Evolutionary conservation across 2,113 vertebrate species (phyloP), one percentile per base, ranked within the genome.

Genomic region (Lophotis ruficrista): DNA sequence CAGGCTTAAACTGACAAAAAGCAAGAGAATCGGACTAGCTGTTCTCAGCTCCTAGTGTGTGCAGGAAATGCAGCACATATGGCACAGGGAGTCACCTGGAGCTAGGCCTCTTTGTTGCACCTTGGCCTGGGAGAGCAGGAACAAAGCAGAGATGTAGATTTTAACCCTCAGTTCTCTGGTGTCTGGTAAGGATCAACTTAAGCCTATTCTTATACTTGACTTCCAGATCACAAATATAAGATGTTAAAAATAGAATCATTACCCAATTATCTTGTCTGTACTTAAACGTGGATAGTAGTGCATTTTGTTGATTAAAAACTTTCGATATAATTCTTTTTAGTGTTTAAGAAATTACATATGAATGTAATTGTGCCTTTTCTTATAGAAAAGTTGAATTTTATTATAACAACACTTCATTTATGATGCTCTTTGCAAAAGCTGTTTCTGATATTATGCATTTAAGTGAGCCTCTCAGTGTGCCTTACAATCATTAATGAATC

Each of bases 1-100:
- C 90, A 97, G 93, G 92, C 96, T 97, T 95, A 96, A 97, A 88
- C 90, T 64, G 92, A 93, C 37, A 91, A 94, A 94, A 92, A 60
- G 45, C 80, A 93, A 86, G 83, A 88, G 96, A 91, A 89, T 83
- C 79, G 58, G 72, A 54, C 47, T 57, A 69, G 41, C 76, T 87
- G 58, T 83, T 83, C 77, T 79, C 16, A 45, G 1, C 68, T 83
- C 82, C 81, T 72, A 66, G 90, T 1, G 1, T 19, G 64, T 94
- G 47, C 35, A 71, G 96, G 92, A 92, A 78, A 50, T 19, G 61
- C 54, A 83, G 96, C 76, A 80, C 94, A 83, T 76, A 66, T 61
- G 72, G 80, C 56, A 33, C 22, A 33, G 54, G 5, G 65, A 78
- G 31, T 95, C 90, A 88, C 92, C 94, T 93, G 79, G 71, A 89